phyloP scores from a whole-genome alignment of 2,113 vertebrate species.

The Cyprinodon tularosa region DNA sequence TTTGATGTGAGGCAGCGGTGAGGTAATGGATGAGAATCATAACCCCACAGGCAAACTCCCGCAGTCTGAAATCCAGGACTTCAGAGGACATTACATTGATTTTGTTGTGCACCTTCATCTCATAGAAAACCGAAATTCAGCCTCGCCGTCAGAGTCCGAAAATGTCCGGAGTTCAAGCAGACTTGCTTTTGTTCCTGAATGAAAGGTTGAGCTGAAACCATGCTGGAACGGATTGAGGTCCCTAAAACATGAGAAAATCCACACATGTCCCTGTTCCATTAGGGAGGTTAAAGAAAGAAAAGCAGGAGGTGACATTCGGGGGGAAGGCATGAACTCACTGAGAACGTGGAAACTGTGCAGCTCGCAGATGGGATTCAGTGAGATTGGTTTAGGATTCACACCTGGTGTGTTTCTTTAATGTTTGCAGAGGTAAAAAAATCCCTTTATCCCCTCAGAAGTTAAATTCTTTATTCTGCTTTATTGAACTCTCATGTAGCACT shows the following conservation, averaged over 20 bases:
- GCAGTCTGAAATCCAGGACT: not conserved
- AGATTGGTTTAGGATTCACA: not conserved
- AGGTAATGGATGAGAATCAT: slow-evolving; percentile 57
- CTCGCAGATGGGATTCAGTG: not conserved
- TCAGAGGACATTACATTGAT: slow-evolving; percentile 2
- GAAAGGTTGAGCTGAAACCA: not conserved
- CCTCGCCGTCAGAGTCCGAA: not conserved
- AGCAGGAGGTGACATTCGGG: slow-evolving; percentile 17
- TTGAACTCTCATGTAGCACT: slow-evolving; percentile 4
- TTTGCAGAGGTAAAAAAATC: not conserved
- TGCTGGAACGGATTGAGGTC: not conserved
- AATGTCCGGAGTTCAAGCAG: not conserved
- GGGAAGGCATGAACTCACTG: not conserved
- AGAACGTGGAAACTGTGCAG: slow-evolving; percentile 24
- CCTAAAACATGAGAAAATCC: not conserved
- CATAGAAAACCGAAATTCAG: not conserved
- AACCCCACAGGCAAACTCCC: not conserved
- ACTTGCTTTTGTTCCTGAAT: not conserved
- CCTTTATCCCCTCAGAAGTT: not conserved
- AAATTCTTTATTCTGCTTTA: slow-evolving; percentile 5
- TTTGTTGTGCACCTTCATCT: not conserved
- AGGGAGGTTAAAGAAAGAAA: slow-evolving; percentile 37
- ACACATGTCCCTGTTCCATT: slow-evolving; percentile 15
- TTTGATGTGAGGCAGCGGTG: slow-evolving; percentile 62
- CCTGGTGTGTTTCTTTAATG: not conserved